Percentiles rank a stretch among this genome's conserved stretches.
Conservation (phyloP, 2,113 vertebrate species). For the Chionis minor region DNA sequence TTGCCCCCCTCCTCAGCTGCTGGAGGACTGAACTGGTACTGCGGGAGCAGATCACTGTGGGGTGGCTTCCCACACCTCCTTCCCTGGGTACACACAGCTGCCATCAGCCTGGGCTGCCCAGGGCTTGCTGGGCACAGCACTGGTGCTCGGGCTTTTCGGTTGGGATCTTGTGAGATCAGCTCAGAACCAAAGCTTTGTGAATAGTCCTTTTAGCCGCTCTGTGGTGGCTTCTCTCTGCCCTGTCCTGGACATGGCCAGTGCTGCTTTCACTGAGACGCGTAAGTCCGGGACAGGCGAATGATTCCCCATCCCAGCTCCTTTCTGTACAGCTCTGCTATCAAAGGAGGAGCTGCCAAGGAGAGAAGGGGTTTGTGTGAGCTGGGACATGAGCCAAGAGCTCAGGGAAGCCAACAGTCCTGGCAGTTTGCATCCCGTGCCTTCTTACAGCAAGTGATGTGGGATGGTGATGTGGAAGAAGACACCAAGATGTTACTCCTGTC, state of each 20-base stretch:
- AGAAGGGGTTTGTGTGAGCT: not conserved
- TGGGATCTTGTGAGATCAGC: not conserved
- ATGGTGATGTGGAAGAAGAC: not conserved
- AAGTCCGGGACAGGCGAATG: fast-evolving
- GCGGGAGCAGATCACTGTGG: not conserved
- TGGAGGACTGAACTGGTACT: not conserved
- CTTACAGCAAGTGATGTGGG: not conserved
- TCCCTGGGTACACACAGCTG: fast-evolving
- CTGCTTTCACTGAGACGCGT: not conserved
- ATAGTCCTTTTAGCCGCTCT: not conserved
- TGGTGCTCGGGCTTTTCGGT: not conserved
- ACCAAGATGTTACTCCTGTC: not conserved
- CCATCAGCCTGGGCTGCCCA: not conserved
- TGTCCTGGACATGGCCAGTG: too few species aligned
- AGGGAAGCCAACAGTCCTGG: not conserved
- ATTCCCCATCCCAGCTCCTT: not conserved
- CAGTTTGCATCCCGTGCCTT: not conserved
- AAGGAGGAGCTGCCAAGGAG: not conserved
- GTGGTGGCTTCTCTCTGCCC: not conserved
- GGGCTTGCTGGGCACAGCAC: not conserved
- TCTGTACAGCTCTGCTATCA: not conserved
- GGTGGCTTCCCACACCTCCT: not conserved
- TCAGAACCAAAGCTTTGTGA: not conserved
- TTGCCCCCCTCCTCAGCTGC: not conserved
- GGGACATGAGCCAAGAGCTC: not conserved